Percentiles rank a stretch among this genome's conserved stretches.
Evolutionary conservation across 1,140 invertebrate genomes (phyloP).

Genomic region (Cryptotermes secundus): DNA sequence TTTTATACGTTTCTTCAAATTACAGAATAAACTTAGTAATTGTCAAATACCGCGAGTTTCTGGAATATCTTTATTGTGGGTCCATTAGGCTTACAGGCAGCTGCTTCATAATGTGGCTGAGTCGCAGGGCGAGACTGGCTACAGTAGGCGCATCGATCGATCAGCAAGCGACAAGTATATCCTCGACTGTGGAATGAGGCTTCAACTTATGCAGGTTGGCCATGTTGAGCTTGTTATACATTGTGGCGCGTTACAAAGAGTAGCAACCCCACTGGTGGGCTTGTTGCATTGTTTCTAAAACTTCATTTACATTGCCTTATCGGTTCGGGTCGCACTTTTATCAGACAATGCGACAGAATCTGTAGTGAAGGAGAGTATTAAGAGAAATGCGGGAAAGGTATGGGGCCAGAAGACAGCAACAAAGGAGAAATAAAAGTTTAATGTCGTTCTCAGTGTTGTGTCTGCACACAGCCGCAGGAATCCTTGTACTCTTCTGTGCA

Average conservation of each 20-base stretch:
- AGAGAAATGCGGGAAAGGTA: not conserved
- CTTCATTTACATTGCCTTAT: slow-evolving; percentile 2
- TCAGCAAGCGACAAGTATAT: not conserved
- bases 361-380: not conserved
- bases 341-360: not conserved
- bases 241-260: not conserved
- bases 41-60: too few relatives aligned
- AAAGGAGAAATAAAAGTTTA: not conserved
- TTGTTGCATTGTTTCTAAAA: slow-evolving; percentile 5
- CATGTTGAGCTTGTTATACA: too few relatives aligned
- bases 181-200: not conserved
- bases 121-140: too few relatives aligned
- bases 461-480: not conserved
- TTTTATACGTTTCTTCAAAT: too few relatives aligned
- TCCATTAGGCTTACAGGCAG: too few relatives aligned
- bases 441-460: not conserved
- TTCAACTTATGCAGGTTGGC: too few relatives aligned
- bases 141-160: not conserved
- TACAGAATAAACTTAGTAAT: too few relatives aligned
- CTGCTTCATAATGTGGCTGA: too few relatives aligned
- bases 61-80: too few relatives aligned
- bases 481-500: not conserved
- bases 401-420: not conserved
- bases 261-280: not conserved
- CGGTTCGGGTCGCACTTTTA: slow-evolving; percentile 5